These are phyloP conservation scores for Meteorus cinctellus DNA, from an alignment of 2,888 invertebrate species.

Conservation along the genomic window DNA sequence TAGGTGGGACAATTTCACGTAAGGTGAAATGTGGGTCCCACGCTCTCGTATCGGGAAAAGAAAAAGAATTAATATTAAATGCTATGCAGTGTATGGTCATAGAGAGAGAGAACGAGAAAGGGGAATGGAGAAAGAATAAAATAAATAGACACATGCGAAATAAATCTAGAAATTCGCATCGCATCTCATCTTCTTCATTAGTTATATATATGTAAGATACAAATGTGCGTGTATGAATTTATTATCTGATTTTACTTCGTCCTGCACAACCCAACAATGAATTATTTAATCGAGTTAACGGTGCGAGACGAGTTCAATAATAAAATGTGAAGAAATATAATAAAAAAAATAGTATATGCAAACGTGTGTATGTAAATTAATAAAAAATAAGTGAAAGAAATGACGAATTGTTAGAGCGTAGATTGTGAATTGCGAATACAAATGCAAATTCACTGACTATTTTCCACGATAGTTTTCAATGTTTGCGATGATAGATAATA, in stretches of 20 bases:
- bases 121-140: neutral
- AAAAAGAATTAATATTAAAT: slow-evolving; percentile 41
- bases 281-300: slow-evolving; percentile 54
- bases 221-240: too few relatives aligned
- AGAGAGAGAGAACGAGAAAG: neutral
- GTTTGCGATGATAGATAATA: slow-evolving; percentile 17
- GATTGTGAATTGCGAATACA: neutral
- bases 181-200: slow-evolving; percentile 19
- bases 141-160: slow-evolving; percentile 18
- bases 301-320: slow-evolving; percentile 22
- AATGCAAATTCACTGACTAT: neutral
- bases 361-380: neutral
- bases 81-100: slow-evolving; percentile 22
- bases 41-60: slow-evolving; percentile 32
- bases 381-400: neutral
- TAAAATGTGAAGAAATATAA: neutral
- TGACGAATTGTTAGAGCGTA: slow-evolving; percentile 8
- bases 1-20: slow-evolving; percentile 18
- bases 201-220: neutral
- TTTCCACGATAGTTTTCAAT: slow-evolving; percentile 12
- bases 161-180: slow-evolving; percentile 28
- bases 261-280: slow-evolving; percentile 38
- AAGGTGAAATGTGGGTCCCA: slow-evolving; percentile 32
- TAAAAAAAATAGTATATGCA: neutral
- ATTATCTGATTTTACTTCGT: too few relatives aligned